Conservation (phyloP, 1,140 invertebrate genomes). For the Anoplophora glabripennis region DNA sequence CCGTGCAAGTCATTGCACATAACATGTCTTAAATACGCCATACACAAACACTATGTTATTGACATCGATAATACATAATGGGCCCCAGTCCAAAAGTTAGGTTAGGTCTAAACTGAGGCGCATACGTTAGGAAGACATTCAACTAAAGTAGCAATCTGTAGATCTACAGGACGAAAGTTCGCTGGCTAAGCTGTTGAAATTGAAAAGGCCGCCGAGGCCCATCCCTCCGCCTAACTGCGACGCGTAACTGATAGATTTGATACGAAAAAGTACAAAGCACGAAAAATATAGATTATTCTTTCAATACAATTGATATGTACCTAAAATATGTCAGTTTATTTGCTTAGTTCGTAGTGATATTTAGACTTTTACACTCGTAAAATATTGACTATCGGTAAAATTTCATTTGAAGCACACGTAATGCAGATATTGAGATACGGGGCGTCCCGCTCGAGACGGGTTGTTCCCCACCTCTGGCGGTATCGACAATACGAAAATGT, state of each 20-base stretch:
- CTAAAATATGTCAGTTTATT: constrained; percentile 27
- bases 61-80: constrained; percentile 22
- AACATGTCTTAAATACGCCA: constrained; percentile 22
- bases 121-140: constrained; percentile 42
- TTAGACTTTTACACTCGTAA: constrained; percentile 19
- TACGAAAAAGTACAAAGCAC: constrained; percentile 27
- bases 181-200: constrained; percentile 16
- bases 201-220: constrained; percentile 1
- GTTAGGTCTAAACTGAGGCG: constrained; percentile 14
- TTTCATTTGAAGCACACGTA: no score
- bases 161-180: constrained; percentile 22
- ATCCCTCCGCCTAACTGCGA: constrained; percentile 1
- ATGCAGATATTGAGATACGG: not conserved
- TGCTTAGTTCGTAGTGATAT: constrained; percentile 24
- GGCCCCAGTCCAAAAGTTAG: constrained; percentile 1
- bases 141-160: constrained; percentile 35
- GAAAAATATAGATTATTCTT: constrained; percentile 23
- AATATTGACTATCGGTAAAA: constrained; percentile 24
- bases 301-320: constrained; percentile 24
- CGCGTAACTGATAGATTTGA: constrained; percentile 4
- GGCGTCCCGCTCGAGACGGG: no score
- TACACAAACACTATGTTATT: constrained; percentile 34
- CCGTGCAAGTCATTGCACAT: constrained; percentile 32
- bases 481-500: no score
- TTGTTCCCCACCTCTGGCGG: no score